Base-by-base conservation (phyloP, 2,113 vertebrate genomes). In the Emydura subglobosa region DNA sequence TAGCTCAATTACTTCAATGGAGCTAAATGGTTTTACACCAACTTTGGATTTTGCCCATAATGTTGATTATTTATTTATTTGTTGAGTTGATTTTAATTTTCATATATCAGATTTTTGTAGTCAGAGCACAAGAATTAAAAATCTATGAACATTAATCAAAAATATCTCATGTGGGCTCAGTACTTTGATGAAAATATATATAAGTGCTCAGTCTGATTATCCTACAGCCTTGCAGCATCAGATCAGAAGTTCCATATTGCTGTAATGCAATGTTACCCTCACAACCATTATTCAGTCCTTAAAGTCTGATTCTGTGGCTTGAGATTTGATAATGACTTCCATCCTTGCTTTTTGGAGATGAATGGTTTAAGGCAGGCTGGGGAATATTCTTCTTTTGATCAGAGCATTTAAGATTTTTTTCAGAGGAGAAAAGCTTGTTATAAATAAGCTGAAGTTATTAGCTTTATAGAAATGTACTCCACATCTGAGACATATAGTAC, bases 1-100 rank as follows among this genome's bases (percentile, higher is more conserved):
- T 3, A 50, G 1, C 22, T 61, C 9, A 84, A 82, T 53, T 0
- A 31, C 25, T 85, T 72, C 9, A 86, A 2, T 10, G 3, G 5
- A 76, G 12, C 39, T 4, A 42, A 86, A 27, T 74, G 39, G 2
- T 50, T 72, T 93, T 0, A 49, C 54, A 4, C 68, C 16, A 72
- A 8, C 1, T 51, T 85, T 93, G 42, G 2, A 19, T 0, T 19
- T 78, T 7, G 16, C 7, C 27, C 29, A 61, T 61, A 12, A 14
- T 14, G 4, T 65, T 68, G 5, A 17, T 53, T 17, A 17, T 68
- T 68, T 68, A 39, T 21, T n/a, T n/a, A 68, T 68, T n/a, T 21
- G 19, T 61, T 68, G 16, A 17, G 31, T n/a, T 68, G 61, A 19
- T 68, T n/a, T 68, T 19, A 39, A 68, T 68, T n/a, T 82, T 79